Evolutionary conservation across 2,888 invertebrate species (phyloP), one percentile per base, ranked within the genome.

Genomic region (Proisotoma minuta): DNA sequence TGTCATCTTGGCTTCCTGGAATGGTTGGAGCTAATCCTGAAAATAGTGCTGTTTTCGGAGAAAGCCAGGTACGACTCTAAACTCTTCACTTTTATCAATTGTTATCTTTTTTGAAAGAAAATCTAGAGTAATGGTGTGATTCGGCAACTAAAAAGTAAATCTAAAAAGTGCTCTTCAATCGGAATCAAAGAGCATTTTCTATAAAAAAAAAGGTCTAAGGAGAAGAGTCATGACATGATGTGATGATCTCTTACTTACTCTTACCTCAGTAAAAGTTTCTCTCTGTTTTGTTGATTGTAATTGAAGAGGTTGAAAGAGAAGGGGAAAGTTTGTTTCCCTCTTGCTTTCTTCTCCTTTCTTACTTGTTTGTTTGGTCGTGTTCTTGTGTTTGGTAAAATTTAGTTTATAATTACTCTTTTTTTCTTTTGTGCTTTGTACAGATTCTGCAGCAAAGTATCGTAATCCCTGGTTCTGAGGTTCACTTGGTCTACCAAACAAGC

Each of bases 381-480:
- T 15, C 34, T 34, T 34, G 8, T 34, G 34, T 34, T 34, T 10
- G 34, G 34, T 10, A 15, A 34, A 10, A 8, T 34, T 34, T 34
- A 15, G 4, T 54, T 43, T 56, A 54, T 50, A 59, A 39, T 48
- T 51, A 54, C 56, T 28, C 23, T 23, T 52, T 23, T 47, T 60
- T 39, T 24, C 20, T 57, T 39, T n/a, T 51, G 27, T 27, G 28
- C 34, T n/a, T 40, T 1, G 76, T 76, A 52, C 81, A 92, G 91
- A 95, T 96, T 76, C 87, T 96, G n/a, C 96, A 95, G 79, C 96
- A 97, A 80, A 91, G 91, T 72, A 89, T 97, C 70, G 85, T 88
- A 59, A 92, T 98, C 72, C 95, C 96, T 3, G 95, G 94, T 49
- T 96, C 96, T 8, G 88, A 89, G 72, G 85, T 97, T 8, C 90